Percentiles rank a stretch among this genome's conserved stretches.
These are phyloP conservation scores for Lytechinus pictus DNA, from an alignment of 35 echinoderm and acorn worm genomes.

Conservation along the genomic window DNA sequence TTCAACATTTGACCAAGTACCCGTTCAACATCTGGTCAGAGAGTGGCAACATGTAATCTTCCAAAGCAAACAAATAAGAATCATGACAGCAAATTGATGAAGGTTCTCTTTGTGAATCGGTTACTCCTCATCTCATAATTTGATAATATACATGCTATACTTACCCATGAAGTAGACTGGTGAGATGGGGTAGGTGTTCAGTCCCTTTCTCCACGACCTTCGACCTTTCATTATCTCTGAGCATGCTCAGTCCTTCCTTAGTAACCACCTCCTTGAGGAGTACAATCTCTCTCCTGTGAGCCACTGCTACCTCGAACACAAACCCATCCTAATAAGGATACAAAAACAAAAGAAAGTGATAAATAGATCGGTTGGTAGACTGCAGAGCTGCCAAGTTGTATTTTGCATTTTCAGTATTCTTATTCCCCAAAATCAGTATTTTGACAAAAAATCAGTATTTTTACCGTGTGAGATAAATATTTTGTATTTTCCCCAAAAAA, in stretches of 20 bases:
- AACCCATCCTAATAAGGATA: slow-evolving; percentile 66
- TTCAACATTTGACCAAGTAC: too few species aligned
- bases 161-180: slow-evolving; percentile 86
- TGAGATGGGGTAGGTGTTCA: slow-evolving; percentile 75
- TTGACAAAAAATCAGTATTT: too few species aligned
- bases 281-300: slow-evolving; percentile 77
- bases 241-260: slow-evolving; percentile 66
- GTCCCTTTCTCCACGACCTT: slow-evolving; percentile 71
- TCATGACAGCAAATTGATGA: not conserved
- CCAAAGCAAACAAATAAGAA: too few species aligned
- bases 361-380: not conserved
- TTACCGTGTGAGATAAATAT: too few species aligned
- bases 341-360: too few species aligned
- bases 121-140: not conserved
- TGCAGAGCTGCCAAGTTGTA: too few species aligned
- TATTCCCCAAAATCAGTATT: too few species aligned
- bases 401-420: too few species aligned
- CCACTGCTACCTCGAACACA: slow-evolving; percentile 81
- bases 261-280: slow-evolving; percentile 76
- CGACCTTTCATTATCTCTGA: slow-evolving; percentile 74
- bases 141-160: not conserved
- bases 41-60: too few species aligned
- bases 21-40: too few species aligned
- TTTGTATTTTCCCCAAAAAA: too few species aligned
- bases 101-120: not conserved